phyloP scores from a whole-genome alignment of 2,113 vertebrate genomes.

The Apteryx owenii region DNA sequence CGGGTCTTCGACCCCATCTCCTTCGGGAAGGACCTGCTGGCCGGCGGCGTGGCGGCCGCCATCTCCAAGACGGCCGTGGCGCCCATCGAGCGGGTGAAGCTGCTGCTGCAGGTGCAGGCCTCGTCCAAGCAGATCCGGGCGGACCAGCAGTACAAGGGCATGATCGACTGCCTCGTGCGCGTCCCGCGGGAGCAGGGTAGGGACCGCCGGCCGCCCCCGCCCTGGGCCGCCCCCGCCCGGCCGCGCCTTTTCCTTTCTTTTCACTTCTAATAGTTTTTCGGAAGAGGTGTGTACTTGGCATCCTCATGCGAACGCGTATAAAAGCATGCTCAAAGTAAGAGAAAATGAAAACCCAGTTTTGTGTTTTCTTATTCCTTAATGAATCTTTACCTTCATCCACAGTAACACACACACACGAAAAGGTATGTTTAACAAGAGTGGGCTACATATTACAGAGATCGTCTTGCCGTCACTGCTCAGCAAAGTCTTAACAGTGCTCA shows the following conservation, averaged over 20 bases:
- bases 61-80: conserved; percentile 91
- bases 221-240: too few species aligned
- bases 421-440: background rate
- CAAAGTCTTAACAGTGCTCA: background rate
- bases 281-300: background rate
- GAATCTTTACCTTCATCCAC: background rate
- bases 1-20: conserved; percentile 48
- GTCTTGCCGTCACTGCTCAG: background rate
- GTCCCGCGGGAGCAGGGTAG: conserved; percentile 41
- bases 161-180: conserved; percentile 30
- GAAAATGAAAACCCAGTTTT: background rate
- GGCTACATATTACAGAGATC: rapidly evolving
- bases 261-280: background rate
- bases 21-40: conserved; percentile 88
- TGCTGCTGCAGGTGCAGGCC: conserved; percentile 77
- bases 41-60: conserved; percentile 86
- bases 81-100: conserved; percentile 90
- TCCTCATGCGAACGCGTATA: background rate
- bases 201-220: background rate
- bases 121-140: conserved; percentile 54
- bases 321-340: background rate
- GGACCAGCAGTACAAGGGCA: conserved; percentile 42
- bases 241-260: rapidly evolving
- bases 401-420: background rate
- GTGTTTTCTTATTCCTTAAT: background rate